A percentile compares a stretch with the other conserved stretches of the same genome.
Conservation (phyloP, 2,797 vertebrate genomes). For the Sebastes glaucus region DNA sequence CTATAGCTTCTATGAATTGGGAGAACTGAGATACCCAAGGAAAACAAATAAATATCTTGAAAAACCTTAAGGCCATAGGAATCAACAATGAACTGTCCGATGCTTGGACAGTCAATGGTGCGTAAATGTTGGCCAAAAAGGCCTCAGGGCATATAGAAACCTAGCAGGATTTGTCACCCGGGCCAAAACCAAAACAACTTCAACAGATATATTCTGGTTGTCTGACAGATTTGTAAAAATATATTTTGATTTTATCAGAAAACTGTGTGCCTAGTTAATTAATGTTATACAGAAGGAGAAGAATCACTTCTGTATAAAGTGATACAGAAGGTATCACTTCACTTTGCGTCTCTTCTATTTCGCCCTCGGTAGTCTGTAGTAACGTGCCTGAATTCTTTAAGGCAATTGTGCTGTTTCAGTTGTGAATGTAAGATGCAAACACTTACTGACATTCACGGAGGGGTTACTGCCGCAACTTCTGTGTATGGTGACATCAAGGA, state of each 20-base stretch:
- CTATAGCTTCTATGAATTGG: background rate
- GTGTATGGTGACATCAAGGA: background rate
- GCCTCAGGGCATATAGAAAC: background rate
- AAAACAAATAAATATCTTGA: background rate
- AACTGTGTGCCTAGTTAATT: background rate
- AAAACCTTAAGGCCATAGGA: background rate
- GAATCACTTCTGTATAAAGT: too few relatives aligned
- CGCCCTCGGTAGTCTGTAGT: background rate
- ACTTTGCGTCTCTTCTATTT: background rate
- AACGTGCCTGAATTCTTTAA: background rate
- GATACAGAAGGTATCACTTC: too few relatives aligned
- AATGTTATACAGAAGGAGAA: background rate
- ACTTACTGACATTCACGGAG: background rate
- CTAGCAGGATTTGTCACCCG: background rate
- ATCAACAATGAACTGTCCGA: background rate
- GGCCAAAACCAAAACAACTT: background rate
- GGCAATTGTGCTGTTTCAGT: background rate
- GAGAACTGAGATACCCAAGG: background rate
- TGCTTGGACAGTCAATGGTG: background rate
- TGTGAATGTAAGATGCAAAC: background rate
- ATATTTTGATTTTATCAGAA: background rate
- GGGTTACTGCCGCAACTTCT: background rate
- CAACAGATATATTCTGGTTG: background rate
- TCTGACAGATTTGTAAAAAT: background rate
- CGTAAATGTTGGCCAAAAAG: background rate